Evolutionary conservation across 2,113 vertebrate genomes (phyloP), one percentile per base, ranked within the genome.

Genomic region (Cyanistes caeruleus): DNA sequence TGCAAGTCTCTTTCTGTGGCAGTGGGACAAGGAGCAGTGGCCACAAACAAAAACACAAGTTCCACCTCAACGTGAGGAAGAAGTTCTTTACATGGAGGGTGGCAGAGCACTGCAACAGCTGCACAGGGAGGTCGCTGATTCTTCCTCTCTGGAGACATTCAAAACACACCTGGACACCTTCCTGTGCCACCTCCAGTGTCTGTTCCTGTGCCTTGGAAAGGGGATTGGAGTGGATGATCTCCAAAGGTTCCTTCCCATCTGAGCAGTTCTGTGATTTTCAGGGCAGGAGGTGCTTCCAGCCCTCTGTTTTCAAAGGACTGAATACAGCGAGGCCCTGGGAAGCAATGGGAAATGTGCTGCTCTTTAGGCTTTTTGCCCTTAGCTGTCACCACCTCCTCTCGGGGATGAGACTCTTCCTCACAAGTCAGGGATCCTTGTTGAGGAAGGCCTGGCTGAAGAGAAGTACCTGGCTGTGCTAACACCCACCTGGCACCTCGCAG

Each of bases 391-490:
- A 39, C 23, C 60, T 49, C 33, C 2, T 21, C 11, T 35, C 5
- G 0, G 15, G 44, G 53, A 8, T 3, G 5, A 25, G 35, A 17
- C 15, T 30, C 9, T 20, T 25, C 2, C 1, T 11, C 2, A 2
- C 19, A 5, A 25, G 15, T 7, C 13, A 7, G 44, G 28, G 39
- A 48, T 43, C 19, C 41, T 17, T 0, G 4, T 0, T 8, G 67
- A 37, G 55, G 73, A n/a, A 22, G 33, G 15, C 28, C 43, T 5
- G 69, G 31, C 63, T 30, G 19, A 18, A 62, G 27, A 23, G 53
- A 13, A 43, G 20, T 0, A 3, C 18, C 56, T n/a, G 10, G 0
- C 60, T 2, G 16, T 5, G 5, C 60, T 7, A 12, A 1, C 1
- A 2, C 48, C 16, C 11, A 3, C 22, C 15, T 4, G 7, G 8